Evolutionary conservation across 2,113 vertebrate species (phyloP).

Genomic region (Microtus ochrogaster): DNA sequence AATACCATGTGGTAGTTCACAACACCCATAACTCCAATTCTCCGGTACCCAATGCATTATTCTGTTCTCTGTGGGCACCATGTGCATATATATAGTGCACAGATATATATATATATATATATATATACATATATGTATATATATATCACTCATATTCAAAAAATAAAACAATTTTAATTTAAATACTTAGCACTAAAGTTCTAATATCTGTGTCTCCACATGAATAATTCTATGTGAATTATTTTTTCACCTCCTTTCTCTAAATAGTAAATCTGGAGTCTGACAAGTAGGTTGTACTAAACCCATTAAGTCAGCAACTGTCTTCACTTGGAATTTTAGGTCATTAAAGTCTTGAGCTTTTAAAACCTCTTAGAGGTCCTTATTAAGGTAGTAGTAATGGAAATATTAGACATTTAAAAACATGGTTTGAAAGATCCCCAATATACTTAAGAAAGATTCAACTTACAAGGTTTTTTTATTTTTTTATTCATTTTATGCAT

Average conservation of each 20-base stretch:
- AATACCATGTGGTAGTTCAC: neutral
- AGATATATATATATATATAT: too few relatives aligned
- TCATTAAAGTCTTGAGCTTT: neutral
- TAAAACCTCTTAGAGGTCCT: constrained; percentile 38
- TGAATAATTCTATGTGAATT: neutral
- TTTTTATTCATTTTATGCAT: too few relatives aligned
- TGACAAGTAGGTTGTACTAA: neutral
- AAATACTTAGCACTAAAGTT: neutral
- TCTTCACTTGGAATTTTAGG: neutral
- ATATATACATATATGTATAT: too few relatives aligned
- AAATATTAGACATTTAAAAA: neutral
- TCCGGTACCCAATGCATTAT: neutral
- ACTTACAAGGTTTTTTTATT: neutral
- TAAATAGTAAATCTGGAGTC: neutral
- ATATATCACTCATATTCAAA: neutral
- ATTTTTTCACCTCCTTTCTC: neutral
- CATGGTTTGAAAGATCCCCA: neutral
- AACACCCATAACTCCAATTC: neutral
- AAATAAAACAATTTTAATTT: neutral
- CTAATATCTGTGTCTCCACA: neutral
- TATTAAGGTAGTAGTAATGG: constrained; percentile 25
- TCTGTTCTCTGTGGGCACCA: neutral
- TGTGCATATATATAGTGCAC: neutral
- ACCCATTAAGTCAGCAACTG: neutral
- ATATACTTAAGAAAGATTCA: constrained; percentile 13